Conservation (phyloP, 2,888 invertebrate genomes). For the Machimus atricapillus region DNA sequence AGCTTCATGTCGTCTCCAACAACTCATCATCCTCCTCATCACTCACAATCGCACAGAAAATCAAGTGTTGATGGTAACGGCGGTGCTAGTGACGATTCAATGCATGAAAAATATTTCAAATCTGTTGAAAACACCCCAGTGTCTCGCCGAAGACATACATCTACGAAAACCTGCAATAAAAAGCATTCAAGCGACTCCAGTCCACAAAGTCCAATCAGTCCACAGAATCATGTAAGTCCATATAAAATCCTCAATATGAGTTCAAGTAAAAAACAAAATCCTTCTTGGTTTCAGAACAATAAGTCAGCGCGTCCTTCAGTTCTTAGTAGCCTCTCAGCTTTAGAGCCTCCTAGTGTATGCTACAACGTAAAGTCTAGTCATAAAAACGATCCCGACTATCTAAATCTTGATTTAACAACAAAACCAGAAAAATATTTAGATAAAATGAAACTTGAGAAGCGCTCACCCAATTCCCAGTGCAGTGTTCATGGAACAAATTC, state of each 20-base stretch:
- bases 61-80: slow-evolving; percentile 51
- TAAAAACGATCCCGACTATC: slow-evolving; percentile 49
- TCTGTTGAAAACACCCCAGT: slow-evolving; percentile 75
- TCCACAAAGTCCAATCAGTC: slow-evolving; percentile 70
- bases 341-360: slow-evolving; percentile 46
- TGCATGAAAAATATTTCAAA: slow-evolving; percentile 82
- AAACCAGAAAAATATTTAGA: slow-evolving; percentile 50
- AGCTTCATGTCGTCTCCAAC: slow-evolving; percentile 61
- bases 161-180: slow-evolving; percentile 56
- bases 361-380: slow-evolving; percentile 48
- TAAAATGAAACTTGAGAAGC: slow-evolving; percentile 50
- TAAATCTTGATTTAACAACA: slow-evolving; percentile 49
- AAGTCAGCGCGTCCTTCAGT: slow-evolving; percentile 48
- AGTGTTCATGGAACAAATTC: slow-evolving; percentile 35
- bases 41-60: slow-evolving; percentile 6
- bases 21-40: slow-evolving; percentile 35
- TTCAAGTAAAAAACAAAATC: not conserved
- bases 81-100: slow-evolving; percentile 77
- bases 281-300: slow-evolving; percentile 35
- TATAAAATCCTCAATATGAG: not conserved
- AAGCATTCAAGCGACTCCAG: slow-evolving; percentile 68
- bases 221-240: slow-evolving; percentile 55
- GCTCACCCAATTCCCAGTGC: slow-evolving; percentile 33
- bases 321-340: slow-evolving; percentile 46
- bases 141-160: slow-evolving; percentile 64